A percentile compares a stretch with the other conserved stretches of the same genome.
phyloP scores from a whole-genome alignment of 2,797 vertebrate species.

The Acomys russatus region DNA sequence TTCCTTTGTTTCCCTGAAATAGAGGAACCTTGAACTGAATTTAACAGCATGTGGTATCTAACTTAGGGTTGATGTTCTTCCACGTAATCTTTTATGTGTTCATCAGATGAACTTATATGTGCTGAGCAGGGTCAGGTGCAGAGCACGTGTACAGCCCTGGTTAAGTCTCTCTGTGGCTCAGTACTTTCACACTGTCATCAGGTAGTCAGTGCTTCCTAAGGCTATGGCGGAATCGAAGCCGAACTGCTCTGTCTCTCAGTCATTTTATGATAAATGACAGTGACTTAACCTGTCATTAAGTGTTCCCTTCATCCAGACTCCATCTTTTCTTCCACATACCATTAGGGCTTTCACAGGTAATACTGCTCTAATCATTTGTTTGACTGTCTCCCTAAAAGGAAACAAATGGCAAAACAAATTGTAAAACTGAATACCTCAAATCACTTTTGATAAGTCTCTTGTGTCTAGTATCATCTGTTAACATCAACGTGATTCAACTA shows the following conservation, averaged over 20 bases:
- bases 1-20: neutral
- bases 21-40: neutral
- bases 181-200: too few species aligned
- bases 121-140: neutral
- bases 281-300: neutral
- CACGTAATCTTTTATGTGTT: neutral
- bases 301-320: neutral
- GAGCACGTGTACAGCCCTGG: fast-evolving
- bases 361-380: neutral
- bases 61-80: neutral
- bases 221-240: neutral
- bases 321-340: neutral
- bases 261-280: neutral
- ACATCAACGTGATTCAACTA: neutral
- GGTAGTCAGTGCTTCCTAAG: neutral
- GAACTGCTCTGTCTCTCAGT: fast-evolving
- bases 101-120: neutral
- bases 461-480: neutral
- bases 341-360: neutral
- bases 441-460: neutral
- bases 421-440: neutral
- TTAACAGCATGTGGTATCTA: neutral
- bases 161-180: neutral
- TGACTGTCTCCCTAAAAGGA: neutral
- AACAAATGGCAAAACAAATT: neutral